Evolutionary conservation across 1,140 invertebrate genomes (phyloP).

Genomic region (Tetragnatha versicolor): DNA sequence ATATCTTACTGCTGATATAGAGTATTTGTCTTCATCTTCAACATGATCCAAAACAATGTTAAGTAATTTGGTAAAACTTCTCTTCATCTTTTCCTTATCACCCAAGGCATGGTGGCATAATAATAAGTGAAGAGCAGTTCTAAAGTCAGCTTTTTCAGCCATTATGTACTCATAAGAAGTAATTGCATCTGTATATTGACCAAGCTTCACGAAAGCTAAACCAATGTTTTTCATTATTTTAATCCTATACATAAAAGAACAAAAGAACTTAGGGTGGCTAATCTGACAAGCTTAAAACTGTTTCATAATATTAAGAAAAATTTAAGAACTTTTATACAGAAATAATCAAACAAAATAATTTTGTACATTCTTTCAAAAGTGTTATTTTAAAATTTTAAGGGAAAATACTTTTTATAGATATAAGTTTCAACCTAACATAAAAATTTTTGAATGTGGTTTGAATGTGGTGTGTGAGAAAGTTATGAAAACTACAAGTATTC

Average conservation of each 20-base stretch:
- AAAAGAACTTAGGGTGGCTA: too few species aligned
- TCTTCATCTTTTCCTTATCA: slow-evolving; percentile 94
- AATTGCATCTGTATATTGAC: slow-evolving; percentile 93
- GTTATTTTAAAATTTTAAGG: too few species aligned
- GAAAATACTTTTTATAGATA: too few species aligned
- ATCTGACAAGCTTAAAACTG: too few species aligned
- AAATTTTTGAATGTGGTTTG: too few species aligned
- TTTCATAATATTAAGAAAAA: too few species aligned
- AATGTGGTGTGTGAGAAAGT: too few species aligned
- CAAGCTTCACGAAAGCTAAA: slow-evolving; percentile 92
- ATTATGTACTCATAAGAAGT: slow-evolving; percentile 98
- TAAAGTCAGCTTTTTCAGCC: slow-evolving; percentile 91
- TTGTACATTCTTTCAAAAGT: too few species aligned
- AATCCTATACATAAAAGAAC: slow-evolving; percentile 69
- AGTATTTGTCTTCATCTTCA: slow-evolving; percentile 79
- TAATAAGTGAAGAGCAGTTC: slow-evolving; percentile 86
- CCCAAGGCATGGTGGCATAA: slow-evolving; percentile 92
- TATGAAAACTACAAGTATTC: too few species aligned
- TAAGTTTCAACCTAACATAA: too few species aligned
- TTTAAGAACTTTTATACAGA: too few species aligned
- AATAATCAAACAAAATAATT: too few species aligned
- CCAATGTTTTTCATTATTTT: slow-evolving; percentile 99
- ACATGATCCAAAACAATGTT: slow-evolving; percentile 85
- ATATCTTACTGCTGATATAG: slow-evolving; percentile 63
- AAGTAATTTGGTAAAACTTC: slow-evolving; percentile 87